Evolutionary conservation across 2,888 invertebrate species (phyloP).

Genomic region (Caenorhabditis sinica): DNA sequence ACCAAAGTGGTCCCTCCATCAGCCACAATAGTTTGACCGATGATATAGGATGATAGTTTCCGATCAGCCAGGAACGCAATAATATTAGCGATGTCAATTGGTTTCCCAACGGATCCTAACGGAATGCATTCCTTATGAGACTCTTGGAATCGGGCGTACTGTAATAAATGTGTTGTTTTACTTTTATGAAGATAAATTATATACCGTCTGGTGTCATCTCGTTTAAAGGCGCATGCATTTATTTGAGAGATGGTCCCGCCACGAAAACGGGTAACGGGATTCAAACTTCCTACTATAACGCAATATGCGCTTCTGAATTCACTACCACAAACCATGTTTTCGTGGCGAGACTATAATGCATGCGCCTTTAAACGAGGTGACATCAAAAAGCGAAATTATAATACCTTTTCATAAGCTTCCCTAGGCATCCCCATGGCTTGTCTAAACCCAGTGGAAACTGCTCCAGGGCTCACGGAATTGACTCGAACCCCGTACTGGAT

Average conservation of each 20-base stretch:
- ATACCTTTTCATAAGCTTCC: not conserved
- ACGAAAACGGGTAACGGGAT: too few species aligned
- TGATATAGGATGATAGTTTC: not conserved
- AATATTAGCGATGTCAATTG: slow-evolving; percentile 48
- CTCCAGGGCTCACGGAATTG: slow-evolving; percentile 35
- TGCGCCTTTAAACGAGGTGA: too few species aligned
- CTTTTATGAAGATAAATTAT: too few species aligned
- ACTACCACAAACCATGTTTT: too few species aligned
- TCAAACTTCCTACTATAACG: too few species aligned
- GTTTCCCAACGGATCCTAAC: slow-evolving; percentile 24
- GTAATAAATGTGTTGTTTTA: too few species aligned
- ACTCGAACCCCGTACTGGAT: slow-evolving; percentile 27
- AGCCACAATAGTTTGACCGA: not conserved
- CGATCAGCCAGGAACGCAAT: slow-evolving; percentile 48
- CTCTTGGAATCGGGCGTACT: not conserved
- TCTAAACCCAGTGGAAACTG: not conserved
- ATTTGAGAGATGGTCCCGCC: too few species aligned
- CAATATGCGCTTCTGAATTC: too few species aligned
- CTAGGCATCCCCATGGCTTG: not conserved
- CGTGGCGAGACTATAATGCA: too few species aligned
- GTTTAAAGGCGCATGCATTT: too few species aligned
- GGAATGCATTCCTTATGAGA: slow-evolving; percentile 54
- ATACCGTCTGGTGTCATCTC: too few species aligned
- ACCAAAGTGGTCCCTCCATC: not conserved
- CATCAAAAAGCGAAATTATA: not conserved